Percentiles rank a stretch among this genome's conserved stretches.
Evolutionary conservation across 2,113 vertebrate species (phyloP).

Genomic region (Eurystomus gularis): DNA sequence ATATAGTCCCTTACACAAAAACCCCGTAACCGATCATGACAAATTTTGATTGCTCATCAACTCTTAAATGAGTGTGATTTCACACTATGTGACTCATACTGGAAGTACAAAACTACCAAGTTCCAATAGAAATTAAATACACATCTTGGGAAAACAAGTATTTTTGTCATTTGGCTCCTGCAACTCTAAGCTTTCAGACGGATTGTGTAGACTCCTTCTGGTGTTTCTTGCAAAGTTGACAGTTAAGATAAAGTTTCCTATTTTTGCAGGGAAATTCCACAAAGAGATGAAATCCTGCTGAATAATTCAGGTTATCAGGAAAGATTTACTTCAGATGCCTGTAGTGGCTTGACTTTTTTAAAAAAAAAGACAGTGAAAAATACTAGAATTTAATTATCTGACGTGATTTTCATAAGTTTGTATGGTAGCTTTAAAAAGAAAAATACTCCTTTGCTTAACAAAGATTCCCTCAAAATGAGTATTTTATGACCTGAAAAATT

Average conservation of each 20-base stretch:
- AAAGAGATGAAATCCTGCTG: background rate
- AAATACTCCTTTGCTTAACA: background rate
- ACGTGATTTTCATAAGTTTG: background rate
- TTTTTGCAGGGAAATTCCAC: background rate
- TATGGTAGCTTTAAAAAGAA: background rate
- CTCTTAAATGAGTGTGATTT: slow-evolving; percentile 31
- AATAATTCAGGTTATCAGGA: background rate
- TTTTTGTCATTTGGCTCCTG: background rate
- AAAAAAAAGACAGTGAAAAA: background rate
- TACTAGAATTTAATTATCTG: background rate
- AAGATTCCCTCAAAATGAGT: background rate
- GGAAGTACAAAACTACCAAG: background rate
- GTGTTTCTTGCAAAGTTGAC: background rate
- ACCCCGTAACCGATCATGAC: background rate
- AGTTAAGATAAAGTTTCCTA: background rate
- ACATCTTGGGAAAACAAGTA: background rate
- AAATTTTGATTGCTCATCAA: background rate
- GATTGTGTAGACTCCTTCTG: background rate
- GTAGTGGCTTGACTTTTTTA: background rate
- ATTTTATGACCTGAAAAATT: background rate
- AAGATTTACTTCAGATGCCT: background rate
- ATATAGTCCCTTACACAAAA: background rate
- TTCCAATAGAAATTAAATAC: slow-evolving; percentile 3
- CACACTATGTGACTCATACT: background rate
- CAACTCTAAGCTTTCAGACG: background rate